Base-by-base conservation (phyloP, 1,140 invertebrate species). In the Caerostris darwini region DNA sequence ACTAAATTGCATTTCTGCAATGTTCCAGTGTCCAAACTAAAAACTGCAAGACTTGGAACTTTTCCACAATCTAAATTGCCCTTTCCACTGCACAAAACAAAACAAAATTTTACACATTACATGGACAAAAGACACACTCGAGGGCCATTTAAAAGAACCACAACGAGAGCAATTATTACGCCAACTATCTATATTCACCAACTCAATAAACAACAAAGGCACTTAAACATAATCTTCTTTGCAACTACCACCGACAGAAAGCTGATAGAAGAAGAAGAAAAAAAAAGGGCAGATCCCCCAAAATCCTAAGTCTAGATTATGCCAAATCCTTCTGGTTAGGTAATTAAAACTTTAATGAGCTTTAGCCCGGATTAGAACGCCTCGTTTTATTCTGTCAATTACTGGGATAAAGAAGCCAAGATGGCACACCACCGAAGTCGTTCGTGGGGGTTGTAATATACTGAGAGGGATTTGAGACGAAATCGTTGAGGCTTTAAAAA, bases 321-420 rank as follows among this genome's bases (percentile, higher is more conserved):
- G 64, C 83, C 85, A 94, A 94, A 88, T 94, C 85, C 92, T 87
- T 64, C 53, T 89, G 85, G 85, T 94, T 64, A 89, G 86, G 92
- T 94, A 94, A 94, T 94, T 94, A 94, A 94, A 94, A 94, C 92
- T 94, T 94, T 88, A 94, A 89, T 94, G 92, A 81, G 92, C 92
- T 94, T 94, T 94, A 88, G 85, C 56, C 8, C 50, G 92, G 92
- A 88, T 94, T 94, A 94, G 50, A 54, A 53, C 67, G 58, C 59
- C 82, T 92, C 91, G 82, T 92, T 92, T 86, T 94, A 58, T 50
- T 59, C 34, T 89, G 87, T 94, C 92, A 94, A 94, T 94, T 94
- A 94, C 19, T 53, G 69, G 57, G 92, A 57, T 94, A 86, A 94
- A 81, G 92, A 17, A 94, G 92, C 92, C 92, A 94, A 94, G 85